Percentiles rank a stretch among this genome's conserved stretches.
These are phyloP conservation scores for Coccyzus lansbergi DNA, from an alignment of 2,797 vertebrate species.

Conservation along the genomic window DNA sequence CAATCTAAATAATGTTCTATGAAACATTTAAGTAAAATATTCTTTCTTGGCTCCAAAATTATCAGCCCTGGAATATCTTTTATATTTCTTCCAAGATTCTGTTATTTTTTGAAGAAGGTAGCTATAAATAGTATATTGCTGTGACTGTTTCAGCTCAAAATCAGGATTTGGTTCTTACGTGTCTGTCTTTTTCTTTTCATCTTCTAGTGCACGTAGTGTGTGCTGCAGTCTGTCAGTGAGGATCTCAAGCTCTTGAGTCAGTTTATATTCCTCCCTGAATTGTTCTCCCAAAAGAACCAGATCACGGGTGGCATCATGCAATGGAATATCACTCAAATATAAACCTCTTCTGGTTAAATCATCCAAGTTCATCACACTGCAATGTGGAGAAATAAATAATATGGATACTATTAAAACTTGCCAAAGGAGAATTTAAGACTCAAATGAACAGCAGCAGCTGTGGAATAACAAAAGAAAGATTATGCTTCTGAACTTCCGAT, in stretches of 20 bases:
- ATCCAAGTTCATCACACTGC: slow-evolving; percentile 97
- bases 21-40: background rate
- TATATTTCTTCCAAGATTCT: background rate
- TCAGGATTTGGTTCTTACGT: slow-evolving; percentile 79
- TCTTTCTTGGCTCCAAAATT: slow-evolving; percentile 12
- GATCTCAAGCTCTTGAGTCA: slow-evolving; percentile 97
- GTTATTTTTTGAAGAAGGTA: background rate
- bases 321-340: slow-evolving; percentile 96
- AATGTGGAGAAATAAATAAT: background rate
- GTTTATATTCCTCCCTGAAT: slow-evolving; percentile 97
- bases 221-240: slow-evolving; percentile 97
- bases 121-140: slow-evolving; percentile 42
- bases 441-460: background rate
- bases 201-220: slow-evolving; percentile 93
- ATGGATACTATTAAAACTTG: background rate
- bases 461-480: background rate
- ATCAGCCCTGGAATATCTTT: background rate
- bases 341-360: slow-evolving; percentile 94
- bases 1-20: background rate
- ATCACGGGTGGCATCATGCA: slow-evolving; percentile 96
- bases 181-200: slow-evolving; percentile 99
- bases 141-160: background rate
- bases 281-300: slow-evolving; percentile 97
- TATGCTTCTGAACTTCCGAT: background rate
- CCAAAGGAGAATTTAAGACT: background rate